Percentiles rank a stretch among this genome's conserved stretches.
Conservation (phyloP, 2,797 vertebrate genomes). For the Megaceryle alcyon region DNA sequence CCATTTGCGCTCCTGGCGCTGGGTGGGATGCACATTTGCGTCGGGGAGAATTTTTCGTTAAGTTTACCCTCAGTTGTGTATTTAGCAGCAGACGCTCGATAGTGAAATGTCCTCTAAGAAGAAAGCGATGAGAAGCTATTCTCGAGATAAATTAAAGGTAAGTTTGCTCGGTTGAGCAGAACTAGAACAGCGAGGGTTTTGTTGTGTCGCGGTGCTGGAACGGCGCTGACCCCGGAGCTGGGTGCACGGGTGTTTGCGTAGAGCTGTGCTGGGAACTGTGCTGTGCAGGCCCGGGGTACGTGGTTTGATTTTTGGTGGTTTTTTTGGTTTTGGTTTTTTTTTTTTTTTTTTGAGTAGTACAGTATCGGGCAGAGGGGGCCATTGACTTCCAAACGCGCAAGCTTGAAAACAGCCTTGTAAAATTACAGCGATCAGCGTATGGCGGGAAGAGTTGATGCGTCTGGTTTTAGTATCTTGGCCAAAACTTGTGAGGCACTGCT, state of each 20-base stretch:
- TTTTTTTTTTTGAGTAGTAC: too few relatives aligned
- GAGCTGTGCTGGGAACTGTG: neutral
- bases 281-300: accelerated
- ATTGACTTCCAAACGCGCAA: neutral
- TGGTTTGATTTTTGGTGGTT: too few relatives aligned
- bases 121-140: neutral
- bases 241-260: accelerated
- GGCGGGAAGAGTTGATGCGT: neutral
- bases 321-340: too few relatives aligned
- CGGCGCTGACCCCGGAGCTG: accelerated
- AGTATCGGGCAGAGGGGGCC: neutral
- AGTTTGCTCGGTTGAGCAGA: accelerated
- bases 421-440: neutral
- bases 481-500: neutral
- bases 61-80: accelerated
- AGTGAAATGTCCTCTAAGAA: neutral
- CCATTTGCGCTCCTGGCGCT: neutral
- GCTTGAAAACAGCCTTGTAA: neutral
- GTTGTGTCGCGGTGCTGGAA: too few relatives aligned
- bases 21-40: accelerated
- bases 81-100: accelerated
- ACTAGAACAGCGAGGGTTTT: accelerated
- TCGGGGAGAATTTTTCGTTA: accelerated
- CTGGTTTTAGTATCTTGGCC: accelerated
- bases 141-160: neutral